These are phyloP conservation scores for Pterocles orientalis DNA, from an alignment of 2,113 vertebrate species.

Conservation along the genomic window DNA sequence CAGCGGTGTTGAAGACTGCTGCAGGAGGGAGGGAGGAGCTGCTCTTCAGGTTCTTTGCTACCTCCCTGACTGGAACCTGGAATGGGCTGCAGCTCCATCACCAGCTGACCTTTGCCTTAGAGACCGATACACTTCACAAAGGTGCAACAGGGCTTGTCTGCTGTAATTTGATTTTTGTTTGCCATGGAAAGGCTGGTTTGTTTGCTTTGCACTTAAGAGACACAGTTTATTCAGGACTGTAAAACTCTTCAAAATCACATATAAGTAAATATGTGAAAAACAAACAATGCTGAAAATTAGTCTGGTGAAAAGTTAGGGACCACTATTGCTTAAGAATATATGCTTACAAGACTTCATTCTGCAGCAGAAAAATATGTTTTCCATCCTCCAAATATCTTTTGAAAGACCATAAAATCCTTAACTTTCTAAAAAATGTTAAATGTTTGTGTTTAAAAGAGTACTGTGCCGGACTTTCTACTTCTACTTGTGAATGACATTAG, in stretches of 20 bases:
- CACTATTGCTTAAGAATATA: background rate
- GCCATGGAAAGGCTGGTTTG: constrained; percentile 8
- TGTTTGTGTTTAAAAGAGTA: background rate
- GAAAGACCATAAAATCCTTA: background rate
- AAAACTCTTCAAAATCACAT: constrained; percentile 44
- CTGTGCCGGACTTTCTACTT: background rate
- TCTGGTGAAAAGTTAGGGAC: background rate
- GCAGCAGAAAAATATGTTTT: background rate
- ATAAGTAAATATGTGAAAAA: constrained; percentile 29
- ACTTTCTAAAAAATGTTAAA: background rate
- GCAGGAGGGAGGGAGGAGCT: constrained; percentile 14
- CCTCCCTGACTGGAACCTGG: background rate
- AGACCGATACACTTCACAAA: background rate
- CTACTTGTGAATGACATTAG: background rate
- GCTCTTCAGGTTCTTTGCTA: background rate
- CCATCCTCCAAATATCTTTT: background rate
- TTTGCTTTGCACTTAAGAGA: constrained; percentile 42
- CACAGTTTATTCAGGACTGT: background rate
- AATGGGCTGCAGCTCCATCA: background rate
- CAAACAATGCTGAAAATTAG: constrained; percentile 4
- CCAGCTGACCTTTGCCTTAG: constrained; percentile 48
- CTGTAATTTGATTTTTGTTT: constrained; percentile 56
- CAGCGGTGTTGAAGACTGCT: background rate
- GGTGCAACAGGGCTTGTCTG: background rate
- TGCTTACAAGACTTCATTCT: background rate